Evolutionary conservation across 1,140 invertebrate genomes (phyloP).

Genomic region (Belonocnema kinseyi): DNA sequence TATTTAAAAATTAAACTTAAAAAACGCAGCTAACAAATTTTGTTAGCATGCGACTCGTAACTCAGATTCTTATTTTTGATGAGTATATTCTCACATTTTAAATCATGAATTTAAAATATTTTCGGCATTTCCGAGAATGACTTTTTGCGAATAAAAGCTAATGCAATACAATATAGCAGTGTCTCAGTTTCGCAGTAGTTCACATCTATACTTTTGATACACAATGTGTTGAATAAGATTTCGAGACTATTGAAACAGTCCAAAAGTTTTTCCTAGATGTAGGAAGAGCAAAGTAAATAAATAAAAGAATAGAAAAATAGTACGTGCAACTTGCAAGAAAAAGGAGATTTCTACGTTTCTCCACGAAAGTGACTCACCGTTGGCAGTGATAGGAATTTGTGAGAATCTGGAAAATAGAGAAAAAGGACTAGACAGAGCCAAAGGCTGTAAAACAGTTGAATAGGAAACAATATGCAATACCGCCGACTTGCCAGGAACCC

Average conservation of each 20-base stretch:
- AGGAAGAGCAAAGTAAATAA: neutral
- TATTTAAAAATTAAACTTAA: no score
- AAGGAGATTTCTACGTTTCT: neutral
- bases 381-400: neutral
- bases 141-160: no score
- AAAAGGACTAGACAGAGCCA: conserved; percentile 35
- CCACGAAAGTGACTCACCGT: conserved; percentile 15
- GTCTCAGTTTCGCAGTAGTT: no score
- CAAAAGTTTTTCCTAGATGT: neutral
- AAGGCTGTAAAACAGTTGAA: conserved; percentile 50
- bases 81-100: no score
- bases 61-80: no score
- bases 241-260: neutral
- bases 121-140: no score
- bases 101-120: no score
- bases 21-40: no score
- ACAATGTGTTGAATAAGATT: neutral
- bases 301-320: neutral
- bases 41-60: no score
- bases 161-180: no score
- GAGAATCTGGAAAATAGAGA: conserved; percentile 12
- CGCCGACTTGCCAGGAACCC: conserved; percentile 42
- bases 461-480: conserved; percentile 55
- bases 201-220: neutral
- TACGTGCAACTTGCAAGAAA: neutral